Conservation (phyloP, 64 coral and sea anemone genomes). For the Stylophora pistillata region DNA sequence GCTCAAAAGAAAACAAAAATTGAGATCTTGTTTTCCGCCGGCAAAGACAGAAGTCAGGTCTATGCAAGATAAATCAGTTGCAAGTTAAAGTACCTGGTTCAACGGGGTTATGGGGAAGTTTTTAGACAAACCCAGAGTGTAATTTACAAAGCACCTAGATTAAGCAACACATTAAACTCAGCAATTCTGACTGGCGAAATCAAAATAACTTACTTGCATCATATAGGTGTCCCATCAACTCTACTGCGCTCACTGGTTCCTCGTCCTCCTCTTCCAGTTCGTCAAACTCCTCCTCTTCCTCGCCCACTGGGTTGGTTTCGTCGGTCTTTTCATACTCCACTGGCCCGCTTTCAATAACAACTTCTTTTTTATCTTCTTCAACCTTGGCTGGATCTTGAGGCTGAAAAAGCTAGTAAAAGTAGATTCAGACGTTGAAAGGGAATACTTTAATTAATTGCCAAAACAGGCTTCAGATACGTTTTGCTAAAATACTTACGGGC, state of each 20-base stretch:
- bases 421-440: not conserved
- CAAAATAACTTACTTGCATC: constrained; percentile 34
- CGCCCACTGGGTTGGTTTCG: not conserved
- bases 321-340: constrained; percentile 61
- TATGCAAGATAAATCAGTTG: no score
- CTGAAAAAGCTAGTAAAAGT: not conserved
- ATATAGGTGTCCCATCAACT: constrained; percentile 70
- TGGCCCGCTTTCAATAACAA: constrained; percentile 72
- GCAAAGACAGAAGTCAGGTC: no score
- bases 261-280: constrained; percentile 71
- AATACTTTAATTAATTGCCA: no score
- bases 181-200: not conserved
- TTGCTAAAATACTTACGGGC: no score
- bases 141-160: not conserved
- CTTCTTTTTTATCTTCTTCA: constrained; percentile 12
- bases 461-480: no score
- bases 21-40: no score
- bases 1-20: no score
- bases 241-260: constrained; percentile 57
- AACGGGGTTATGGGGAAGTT: no score
- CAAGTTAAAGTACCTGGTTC: no score
- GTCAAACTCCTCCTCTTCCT: constrained; percentile 55
- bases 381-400: not conserved
- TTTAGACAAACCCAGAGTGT: no score
- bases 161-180: not conserved